Evolutionary conservation across 2,888 invertebrate genomes (phyloP), one percentile per base, ranked within the genome.

Genomic region (Torymus tubicola): DNA sequence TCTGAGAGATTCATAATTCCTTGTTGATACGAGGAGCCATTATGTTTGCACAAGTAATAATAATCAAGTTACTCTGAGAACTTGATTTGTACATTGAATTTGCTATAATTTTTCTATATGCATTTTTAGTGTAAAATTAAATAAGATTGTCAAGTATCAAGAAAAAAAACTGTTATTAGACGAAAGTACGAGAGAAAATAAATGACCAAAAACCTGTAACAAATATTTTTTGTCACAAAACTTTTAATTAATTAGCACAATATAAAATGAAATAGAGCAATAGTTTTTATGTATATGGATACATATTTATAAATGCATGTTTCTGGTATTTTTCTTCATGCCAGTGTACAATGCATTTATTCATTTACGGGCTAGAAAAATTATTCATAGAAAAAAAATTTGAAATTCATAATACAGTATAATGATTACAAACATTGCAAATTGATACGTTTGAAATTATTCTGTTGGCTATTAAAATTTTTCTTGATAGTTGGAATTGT

Each of bases 11-110:
- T 67, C n/a, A 64, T 53, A 81, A 65, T 65, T 73, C 53, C 57
- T 81, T 70, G 53, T 78, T 69, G 52, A 74, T 58, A 64, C 57
- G n/a, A 79, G 70, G 70, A 73, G 11, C 53, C 16, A 69, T 79
- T 70, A 70, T 61, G 55, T 80, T 75, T 73, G 79, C 82, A 80
- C 73, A 80, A 82, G 52, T 80, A 81, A 72, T 75, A 75, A 71
- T 75, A 50, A 76, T 73, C 79, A 77, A 70, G 77, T 80, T 82
- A 58, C 61, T 78, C 0, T 57, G 63, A 70, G 52, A 14, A 71
- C 74, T 81, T 81, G 73, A 13, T 80, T 80, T 80, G 69, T 77
- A 82, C 65, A 79, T 76, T 80, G 13, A 75, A 73, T 80, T 64
- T 73, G 57, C 18, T 72, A 42, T 77, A 82, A 76, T 68, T 81